phyloP scores from a whole-genome alignment of 2,113 vertebrate species.

The Madoqua kirkii region DNA sequence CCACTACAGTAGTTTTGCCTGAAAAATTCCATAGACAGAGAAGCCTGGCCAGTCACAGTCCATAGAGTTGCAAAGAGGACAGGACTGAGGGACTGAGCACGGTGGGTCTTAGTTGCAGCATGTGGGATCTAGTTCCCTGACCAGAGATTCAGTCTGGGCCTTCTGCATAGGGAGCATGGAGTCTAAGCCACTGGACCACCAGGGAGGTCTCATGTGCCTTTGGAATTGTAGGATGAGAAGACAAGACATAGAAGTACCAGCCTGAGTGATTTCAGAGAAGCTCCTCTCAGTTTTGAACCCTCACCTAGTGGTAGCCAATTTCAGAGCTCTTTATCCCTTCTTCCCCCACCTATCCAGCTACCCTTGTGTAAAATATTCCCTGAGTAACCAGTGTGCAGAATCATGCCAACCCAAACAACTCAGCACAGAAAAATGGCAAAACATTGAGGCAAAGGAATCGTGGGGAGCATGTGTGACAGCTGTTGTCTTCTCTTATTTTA shows the following conservation, averaged over 20 bases:
- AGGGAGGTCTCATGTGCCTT: neutral
- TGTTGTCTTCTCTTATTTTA: neutral
- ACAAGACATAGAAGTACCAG: neutral
- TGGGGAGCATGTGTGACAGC: neutral
- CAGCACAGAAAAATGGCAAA: neutral
- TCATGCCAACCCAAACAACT: neutral
- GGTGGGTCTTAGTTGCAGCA: neutral
- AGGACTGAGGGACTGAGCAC: neutral
- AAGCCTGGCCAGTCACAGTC: neutral
- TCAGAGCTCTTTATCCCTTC: neutral
- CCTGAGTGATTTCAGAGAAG: neutral
- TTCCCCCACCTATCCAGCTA: neutral
- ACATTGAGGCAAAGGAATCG: fast-evolving
- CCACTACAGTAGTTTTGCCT: neutral
- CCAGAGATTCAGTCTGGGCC: neutral
- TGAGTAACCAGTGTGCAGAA: neutral
- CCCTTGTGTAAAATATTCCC: neutral
- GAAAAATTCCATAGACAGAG: neutral
- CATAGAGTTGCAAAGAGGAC: neutral
- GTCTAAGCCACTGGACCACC: neutral
- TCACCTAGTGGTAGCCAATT: neutral
- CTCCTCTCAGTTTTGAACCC: neutral
- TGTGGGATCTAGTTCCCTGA: neutral
- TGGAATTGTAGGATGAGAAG: neutral
- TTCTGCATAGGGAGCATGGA: neutral